These are phyloP conservation scores for Tribolium madens DNA, from an alignment of 1,140 invertebrate species.

Conservation along the genomic window DNA sequence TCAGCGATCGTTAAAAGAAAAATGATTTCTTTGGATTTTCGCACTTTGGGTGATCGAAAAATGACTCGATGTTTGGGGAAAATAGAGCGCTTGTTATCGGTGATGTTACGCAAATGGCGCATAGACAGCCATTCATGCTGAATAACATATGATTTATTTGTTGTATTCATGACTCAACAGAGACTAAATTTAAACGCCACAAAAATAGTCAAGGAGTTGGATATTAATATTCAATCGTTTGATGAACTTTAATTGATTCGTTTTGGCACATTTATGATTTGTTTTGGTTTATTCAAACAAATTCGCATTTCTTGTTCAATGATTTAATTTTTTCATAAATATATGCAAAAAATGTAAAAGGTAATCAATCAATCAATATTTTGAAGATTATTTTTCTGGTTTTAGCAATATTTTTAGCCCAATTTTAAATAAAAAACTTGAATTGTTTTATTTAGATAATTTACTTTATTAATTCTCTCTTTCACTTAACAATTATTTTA, in stretches of 20 bases:
- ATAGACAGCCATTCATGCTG: not conserved
- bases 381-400: too few species aligned
- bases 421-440: too few species aligned
- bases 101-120: conserved; percentile 13
- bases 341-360: too few species aligned
- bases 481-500: too few species aligned
- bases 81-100: not conserved
- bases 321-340: too few species aligned
- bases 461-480: too few species aligned
- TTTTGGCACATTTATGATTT: too few species aligned
- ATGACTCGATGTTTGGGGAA: not conserved
- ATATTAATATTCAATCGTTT: not conserved
- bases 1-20: conserved; percentile 2
- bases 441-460: too few species aligned
- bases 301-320: too few species aligned
- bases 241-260: not conserved
- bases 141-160: conserved; percentile 27
- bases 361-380: too few species aligned
- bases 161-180: conserved; percentile 32
- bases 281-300: too few species aligned
- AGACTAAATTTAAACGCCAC: not conserved
- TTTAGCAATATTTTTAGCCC: too few species aligned
- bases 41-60: not conserved
- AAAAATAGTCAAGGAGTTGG: conserved; percentile 12
- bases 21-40: not conserved